Evolutionary conservation across 2,113 vertebrate species (phyloP), one percentile per base, ranked within the genome.

Genomic region (Hippocampus barbouri): DNA sequence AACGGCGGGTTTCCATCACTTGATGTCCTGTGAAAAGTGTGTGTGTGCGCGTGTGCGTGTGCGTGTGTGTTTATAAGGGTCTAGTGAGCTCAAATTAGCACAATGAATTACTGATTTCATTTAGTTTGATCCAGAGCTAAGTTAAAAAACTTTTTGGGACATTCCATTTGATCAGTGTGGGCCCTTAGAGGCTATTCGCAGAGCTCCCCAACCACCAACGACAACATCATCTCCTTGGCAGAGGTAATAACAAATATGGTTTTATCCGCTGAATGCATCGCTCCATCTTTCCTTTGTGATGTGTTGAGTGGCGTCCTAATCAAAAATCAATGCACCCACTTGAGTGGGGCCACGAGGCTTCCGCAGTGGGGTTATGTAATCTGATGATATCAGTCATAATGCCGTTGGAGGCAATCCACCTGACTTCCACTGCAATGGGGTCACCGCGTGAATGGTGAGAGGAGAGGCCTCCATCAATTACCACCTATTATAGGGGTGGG

Each of bases 361-460:
- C 85, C 91, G 89, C 92, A 84, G 88, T 47, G 63, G 69, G 89
- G 88, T 93, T 93, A 94, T 94, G 91, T 96, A 93, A 96, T 96
- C 94, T 96, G 95, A 97, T 96, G 92, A 93, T 93, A 94, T 95
- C 94, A 93, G 94, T 95, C 93, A 93, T 96, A 96, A 96, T 94
- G 90, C 94, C 93, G 94, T 96, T 95, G 94, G 93, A 93, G 89
- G 92, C 94, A 93, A 97, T 95, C 94, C 91, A 93, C 96, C 78
- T 92, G 93, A 94, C 93, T 96, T 94, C 91, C 93, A 92, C 92
- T 88, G 92, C 90, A 90, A 90, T 79, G 90, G 92, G 94, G 95
- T 96, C 94, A 96, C 89, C 88, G 88, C 87, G 77, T 83, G 81
- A 74, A 77, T 84, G 89, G 60, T 87, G 87, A 73, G 54, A 53